A percentile compares a stretch with the other conserved stretches of the same genome.
These are phyloP conservation scores for Timema cristinae DNA, from an alignment of 2,888 invertebrate genomes.

Conservation along the genomic window DNA sequence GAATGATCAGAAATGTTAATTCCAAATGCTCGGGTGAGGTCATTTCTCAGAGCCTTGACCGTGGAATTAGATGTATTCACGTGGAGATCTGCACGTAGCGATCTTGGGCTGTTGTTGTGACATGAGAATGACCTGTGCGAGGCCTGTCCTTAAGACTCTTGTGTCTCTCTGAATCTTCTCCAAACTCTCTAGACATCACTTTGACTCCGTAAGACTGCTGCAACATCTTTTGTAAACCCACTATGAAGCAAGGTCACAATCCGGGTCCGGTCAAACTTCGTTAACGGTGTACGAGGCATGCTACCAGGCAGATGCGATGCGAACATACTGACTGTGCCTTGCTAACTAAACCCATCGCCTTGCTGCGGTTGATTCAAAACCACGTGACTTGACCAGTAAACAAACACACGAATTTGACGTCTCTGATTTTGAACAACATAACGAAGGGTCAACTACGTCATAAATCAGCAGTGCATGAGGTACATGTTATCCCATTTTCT, in stretches of 20 bases:
- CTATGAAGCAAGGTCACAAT: neutral
- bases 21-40: neutral
- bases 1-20: neutral
- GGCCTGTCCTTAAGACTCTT: neutral
- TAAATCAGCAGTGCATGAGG: too few relatives aligned
- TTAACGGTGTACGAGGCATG: too few relatives aligned
- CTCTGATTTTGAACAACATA: too few relatives aligned
- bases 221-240: neutral
- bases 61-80: neutral
- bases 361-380: too few relatives aligned
- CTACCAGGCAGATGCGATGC: too few relatives aligned
- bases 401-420: too few relatives aligned
- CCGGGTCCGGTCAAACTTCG: too few relatives aligned
- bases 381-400: too few relatives aligned
- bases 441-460: too few relatives aligned
- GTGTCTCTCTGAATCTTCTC: neutral
- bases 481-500: too few relatives aligned
- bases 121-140: slow-evolving; percentile 6
- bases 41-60: neutral
- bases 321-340: too few relatives aligned
- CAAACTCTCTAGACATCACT: neutral
- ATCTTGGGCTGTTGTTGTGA: neutral
- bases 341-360: too few relatives aligned
- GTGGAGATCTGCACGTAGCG: neutral
- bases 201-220: neutral